A percentile compares a stretch with the other conserved stretches of the same genome.
These are phyloP conservation scores for Brachionus asplanchnoidis DNA, from an alignment of 1,140 invertebrate species.

Conservation along the genomic window DNA sequence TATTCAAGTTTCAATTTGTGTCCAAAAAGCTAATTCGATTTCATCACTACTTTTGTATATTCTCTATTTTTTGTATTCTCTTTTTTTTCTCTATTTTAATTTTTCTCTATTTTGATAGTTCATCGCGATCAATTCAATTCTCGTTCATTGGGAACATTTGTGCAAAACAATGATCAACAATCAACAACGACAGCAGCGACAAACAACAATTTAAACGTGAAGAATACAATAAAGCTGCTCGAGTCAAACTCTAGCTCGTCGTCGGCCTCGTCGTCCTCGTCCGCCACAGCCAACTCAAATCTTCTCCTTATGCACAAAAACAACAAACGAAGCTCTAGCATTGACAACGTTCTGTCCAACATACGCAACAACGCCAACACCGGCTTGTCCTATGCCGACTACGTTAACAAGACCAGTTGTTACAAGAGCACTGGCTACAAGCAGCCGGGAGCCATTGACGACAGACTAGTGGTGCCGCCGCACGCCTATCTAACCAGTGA, in stretches of 20 bases:
- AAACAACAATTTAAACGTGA: constrained; percentile 11
- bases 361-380: neutral
- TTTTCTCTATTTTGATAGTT: no score
- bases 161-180: neutral
- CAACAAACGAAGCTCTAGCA: constrained; percentile 24
- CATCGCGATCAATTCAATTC: constrained; percentile 17
- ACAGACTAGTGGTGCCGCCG: neutral
- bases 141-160: neutral
- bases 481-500: neutral
- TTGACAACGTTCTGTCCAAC: neutral
- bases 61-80: no score
- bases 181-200: neutral
- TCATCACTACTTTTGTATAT: no score
- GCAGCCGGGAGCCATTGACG: neutral
- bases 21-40: no score
- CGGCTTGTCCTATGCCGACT: neutral
- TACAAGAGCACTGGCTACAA: neutral
- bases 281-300: neutral
- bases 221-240: constrained; percentile 24
- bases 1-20: no score
- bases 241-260: neutral
- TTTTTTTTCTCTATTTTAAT: no score
- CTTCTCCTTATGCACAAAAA: neutral
- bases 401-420: neutral
- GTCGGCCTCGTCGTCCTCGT: neutral